These are phyloP conservation scores for Chironomus riparius DNA, from an alignment of 2,888 invertebrate genomes.

Conservation along the genomic window DNA sequence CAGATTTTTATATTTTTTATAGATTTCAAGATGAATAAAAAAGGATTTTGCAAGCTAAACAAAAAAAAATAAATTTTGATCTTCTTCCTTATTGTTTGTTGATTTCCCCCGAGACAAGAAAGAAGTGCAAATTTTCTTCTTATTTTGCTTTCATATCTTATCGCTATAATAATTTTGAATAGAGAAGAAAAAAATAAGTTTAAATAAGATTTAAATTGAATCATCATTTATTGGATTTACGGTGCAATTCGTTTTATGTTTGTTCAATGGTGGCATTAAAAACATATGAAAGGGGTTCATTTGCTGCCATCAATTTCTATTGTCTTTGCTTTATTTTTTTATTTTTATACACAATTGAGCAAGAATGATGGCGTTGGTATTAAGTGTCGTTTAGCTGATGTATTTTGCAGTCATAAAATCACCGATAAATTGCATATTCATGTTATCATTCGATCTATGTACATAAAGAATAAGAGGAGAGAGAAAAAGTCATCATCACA, in stretches of 20 bases:
- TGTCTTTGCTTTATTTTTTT: neutral
- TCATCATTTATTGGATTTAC: neutral
- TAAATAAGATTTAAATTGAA: neutral
- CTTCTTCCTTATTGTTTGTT: neutral
- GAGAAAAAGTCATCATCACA: too few relatives aligned
- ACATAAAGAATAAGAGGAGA: neutral
- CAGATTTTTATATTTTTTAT: neutral
- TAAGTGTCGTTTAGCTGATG: neutral
- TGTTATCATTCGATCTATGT: neutral
- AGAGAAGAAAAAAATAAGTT: neutral
- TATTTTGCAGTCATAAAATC: neutral
- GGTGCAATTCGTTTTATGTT: too few relatives aligned
- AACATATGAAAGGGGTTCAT: neutral
- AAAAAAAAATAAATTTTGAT: neutral
- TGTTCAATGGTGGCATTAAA: neutral
- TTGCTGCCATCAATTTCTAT: neutral
- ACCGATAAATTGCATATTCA: neutral
- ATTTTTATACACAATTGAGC: neutral
- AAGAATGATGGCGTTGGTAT: neutral
- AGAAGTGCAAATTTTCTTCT: neutral
- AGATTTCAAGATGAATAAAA: neutral
- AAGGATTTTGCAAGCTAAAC: neutral
- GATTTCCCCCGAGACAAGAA: neutral
- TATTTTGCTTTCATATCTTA: neutral
- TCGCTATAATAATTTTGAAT: neutral